phyloP scores from a whole-genome alignment of 2,113 vertebrate species.

The Podarcis cretensis region DNA sequence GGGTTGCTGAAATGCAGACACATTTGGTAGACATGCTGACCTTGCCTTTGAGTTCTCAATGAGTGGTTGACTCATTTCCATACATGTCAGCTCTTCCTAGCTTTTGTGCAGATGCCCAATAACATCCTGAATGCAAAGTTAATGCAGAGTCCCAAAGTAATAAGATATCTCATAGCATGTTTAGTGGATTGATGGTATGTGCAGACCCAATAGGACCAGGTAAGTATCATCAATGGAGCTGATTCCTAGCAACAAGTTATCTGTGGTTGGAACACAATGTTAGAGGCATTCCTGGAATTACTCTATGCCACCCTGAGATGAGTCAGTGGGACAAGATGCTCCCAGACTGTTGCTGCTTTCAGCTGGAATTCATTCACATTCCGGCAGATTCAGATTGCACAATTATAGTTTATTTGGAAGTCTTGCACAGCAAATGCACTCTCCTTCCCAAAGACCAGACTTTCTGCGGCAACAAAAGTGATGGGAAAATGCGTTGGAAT shows the following conservation, averaged over 20 bases:
- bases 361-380: too few species aligned
- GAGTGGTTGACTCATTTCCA: background rate
- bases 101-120: background rate
- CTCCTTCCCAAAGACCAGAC: too few species aligned
- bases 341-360: too few species aligned
- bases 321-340: background rate
- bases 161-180: background rate
- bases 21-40: background rate
- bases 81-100: background rate
- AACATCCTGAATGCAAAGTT: background rate
- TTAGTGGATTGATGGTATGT: background rate
- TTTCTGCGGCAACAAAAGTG: too few species aligned
- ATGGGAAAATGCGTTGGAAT: too few species aligned
- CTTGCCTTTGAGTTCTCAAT: background rate
- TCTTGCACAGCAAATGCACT: too few species aligned
- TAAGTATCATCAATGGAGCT: background rate
- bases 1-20: background rate
- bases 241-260: background rate
- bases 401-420: too few species aligned
- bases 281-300: background rate
- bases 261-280: background rate
- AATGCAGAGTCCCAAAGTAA: background rate
- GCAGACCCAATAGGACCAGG: background rate
- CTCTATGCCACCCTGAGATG: too few species aligned
- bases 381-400: too few species aligned